Evolutionary conservation across 2,113 vertebrate genomes (phyloP).

Genomic region (Sylvia atricapilla): DNA sequence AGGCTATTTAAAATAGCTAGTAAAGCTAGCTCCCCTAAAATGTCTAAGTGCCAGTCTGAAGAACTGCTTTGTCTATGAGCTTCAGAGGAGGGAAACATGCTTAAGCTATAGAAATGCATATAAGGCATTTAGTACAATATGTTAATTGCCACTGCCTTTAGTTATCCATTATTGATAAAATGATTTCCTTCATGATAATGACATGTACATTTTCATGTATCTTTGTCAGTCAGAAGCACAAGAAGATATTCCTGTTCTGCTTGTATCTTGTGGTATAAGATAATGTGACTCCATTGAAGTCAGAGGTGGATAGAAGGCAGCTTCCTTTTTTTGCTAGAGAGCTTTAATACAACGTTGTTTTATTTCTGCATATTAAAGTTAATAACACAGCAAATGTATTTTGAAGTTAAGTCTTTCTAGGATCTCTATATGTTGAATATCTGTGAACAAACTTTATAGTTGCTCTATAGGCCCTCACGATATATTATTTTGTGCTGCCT

Average conservation of each 20-base stretch:
- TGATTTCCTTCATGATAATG: background rate
- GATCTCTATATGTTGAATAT: conserved; percentile 67
- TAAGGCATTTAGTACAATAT: background rate
- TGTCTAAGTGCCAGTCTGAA: background rate
- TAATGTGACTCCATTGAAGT: background rate
- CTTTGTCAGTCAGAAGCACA: background rate
- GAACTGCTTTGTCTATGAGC: background rate
- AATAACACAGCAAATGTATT: conserved; percentile 51
- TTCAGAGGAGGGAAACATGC: background rate
- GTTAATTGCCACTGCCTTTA: background rate
- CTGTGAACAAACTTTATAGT: conserved; percentile 62
- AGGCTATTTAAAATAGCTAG: background rate
- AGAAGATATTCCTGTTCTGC: background rate
- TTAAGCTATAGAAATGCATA: background rate
- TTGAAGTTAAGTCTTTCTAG: conserved; percentile 73
- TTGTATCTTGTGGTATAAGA: background rate
- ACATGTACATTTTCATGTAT: background rate
- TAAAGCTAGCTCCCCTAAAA: background rate
- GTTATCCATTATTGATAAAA: background rate
- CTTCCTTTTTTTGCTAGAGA: background rate
- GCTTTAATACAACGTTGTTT: conserved; percentile 47
- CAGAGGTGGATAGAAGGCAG: background rate
- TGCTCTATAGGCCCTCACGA: conserved; percentile 25
- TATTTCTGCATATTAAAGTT: conserved; percentile 60
- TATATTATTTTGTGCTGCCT: conserved; percentile 68